phyloP scores from a whole-genome alignment of 1,140 invertebrate species.

The Brachionus asplanchnoidis region DNA sequence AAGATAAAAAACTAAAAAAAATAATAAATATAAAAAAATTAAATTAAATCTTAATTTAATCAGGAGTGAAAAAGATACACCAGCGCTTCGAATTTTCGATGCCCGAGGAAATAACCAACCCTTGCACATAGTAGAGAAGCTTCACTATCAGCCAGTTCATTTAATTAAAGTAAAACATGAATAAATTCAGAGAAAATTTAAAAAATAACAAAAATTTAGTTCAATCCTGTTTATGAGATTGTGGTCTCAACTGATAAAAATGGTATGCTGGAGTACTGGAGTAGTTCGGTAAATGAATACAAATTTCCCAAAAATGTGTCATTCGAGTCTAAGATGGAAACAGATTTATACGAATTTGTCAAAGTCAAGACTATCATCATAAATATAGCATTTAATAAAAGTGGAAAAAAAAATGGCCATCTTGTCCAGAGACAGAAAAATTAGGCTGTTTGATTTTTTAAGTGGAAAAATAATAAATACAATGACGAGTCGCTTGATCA shows the following conservation, averaged over 20 bases:
- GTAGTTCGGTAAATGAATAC: slow-evolving; percentile 77
- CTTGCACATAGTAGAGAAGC: slow-evolving; percentile 71
- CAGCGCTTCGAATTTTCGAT: slow-evolving; percentile 82
- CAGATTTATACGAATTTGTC: slow-evolving; percentile 90
- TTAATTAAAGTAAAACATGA: slow-evolving; percentile 65
- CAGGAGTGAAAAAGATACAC: slow-evolving; percentile 67
- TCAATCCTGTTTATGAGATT: slow-evolving; percentile 75
- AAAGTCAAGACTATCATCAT: slow-evolving; percentile 67
- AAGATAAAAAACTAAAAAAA: no score
- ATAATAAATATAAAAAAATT: no score
- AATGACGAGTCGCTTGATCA: slow-evolving; percentile 85
- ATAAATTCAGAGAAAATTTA: not conserved
- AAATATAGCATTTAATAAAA: slow-evolving; percentile 72
- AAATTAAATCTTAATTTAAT: not conserved
- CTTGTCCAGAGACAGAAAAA: slow-evolving; percentile 66
- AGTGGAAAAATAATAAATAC: slow-evolving; percentile 82
- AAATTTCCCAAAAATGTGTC: slow-evolving; percentile 72
- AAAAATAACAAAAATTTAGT: slow-evolving; percentile 59
- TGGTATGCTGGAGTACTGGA: slow-evolving; percentile 96
- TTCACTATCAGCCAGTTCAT: slow-evolving; percentile 77
- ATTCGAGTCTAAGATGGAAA: slow-evolving; percentile 81
- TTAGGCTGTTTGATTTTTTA: slow-evolving; percentile 79
- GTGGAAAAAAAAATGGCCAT: slow-evolving; percentile 83
- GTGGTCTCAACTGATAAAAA: slow-evolving; percentile 74
- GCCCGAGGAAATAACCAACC: slow-evolving; percentile 71